These are phyloP conservation scores for Corythornis vintsioides DNA, from an alignment of 2,113 vertebrate genomes.

Conservation along the genomic window DNA sequence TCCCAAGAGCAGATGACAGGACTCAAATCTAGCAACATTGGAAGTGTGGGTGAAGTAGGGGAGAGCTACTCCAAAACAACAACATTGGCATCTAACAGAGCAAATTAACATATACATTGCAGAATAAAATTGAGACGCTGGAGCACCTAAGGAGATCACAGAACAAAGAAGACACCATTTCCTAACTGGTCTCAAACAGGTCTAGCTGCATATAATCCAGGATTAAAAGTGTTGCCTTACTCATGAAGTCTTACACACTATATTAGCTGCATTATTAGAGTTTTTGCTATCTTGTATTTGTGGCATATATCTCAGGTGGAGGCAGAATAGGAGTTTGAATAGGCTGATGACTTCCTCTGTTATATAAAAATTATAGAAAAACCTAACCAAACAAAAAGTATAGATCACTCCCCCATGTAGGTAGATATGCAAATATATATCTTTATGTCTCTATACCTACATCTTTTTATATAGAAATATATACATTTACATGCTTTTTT, in stretches of 20 bases:
- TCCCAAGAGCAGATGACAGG: background rate
- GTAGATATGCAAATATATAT: background rate
- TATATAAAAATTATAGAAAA: background rate
- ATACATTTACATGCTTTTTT: background rate
- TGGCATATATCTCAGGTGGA: background rate
- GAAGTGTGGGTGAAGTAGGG: background rate
- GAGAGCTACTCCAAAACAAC: background rate
- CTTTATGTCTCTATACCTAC: background rate
- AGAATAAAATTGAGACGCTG: background rate
- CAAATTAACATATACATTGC: background rate
- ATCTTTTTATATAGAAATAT: accelerated
- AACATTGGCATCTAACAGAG: background rate
- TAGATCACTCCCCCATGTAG: background rate
- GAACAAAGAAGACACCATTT: background rate
- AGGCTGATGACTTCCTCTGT: background rate
- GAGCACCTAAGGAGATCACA: background rate
- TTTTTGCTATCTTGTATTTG: background rate
- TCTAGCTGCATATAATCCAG: background rate
- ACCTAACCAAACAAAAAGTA: background rate
- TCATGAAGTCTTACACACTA: background rate
- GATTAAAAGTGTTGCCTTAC: background rate
- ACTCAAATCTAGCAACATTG: background rate
- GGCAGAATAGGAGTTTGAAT: background rate
- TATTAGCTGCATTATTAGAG: background rate
- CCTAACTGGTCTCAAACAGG: background rate